Percentiles rank a stretch among this genome's conserved stretches.
These are phyloP conservation scores for Liposcelis brunnea DNA, from an alignment of 2,888 invertebrate species.

Conservation along the genomic window DNA sequence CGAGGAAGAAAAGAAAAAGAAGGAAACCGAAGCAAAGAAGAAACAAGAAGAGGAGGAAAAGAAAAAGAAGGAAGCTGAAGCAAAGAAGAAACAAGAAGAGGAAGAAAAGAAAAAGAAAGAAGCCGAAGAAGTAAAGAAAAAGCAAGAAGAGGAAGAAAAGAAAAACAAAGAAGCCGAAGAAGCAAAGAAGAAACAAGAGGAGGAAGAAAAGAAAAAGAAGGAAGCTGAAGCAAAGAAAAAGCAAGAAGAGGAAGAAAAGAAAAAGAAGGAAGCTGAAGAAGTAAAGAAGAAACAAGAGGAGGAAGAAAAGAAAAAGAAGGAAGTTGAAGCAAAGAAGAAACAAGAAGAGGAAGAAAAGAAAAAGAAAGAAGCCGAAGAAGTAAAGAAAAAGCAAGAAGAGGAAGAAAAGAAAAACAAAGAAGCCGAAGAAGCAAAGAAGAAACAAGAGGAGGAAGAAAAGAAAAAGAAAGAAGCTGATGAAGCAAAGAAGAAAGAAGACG, in stretches of 20 bases:
- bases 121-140: constrained; percentile 11
- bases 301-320: constrained; percentile 13
- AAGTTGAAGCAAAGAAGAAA: constrained; percentile 15
- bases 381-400: constrained; percentile 15
- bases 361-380: constrained; percentile 16
- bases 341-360: constrained; percentile 17
- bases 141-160: constrained; percentile 10
- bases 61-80: constrained; percentile 12
- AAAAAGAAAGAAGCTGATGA: constrained; percentile 13
- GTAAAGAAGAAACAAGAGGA: constrained; percentile 11
- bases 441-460: constrained; percentile 14
- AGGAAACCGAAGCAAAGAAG: constrained; percentile 12
- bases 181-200: constrained; percentile 9
- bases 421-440: constrained; percentile 14
- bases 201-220: constrained; percentile 6
- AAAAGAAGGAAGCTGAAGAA: constrained; percentile 11
- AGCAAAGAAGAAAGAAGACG: constrained; percentile 12
- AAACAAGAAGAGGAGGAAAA: constrained; percentile 11
- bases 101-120: constrained; percentile 10
- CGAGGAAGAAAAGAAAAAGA: constrained; percentile 6
- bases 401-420: constrained; percentile 14
- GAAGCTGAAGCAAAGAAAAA: constrained; percentile 10
- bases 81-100: constrained; percentile 11
- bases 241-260: constrained; percentile 10
- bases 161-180: constrained; percentile 10